Conservation (phyloP, 2,113 vertebrate genomes). For the Myanophis thanlyinensis region DNA sequence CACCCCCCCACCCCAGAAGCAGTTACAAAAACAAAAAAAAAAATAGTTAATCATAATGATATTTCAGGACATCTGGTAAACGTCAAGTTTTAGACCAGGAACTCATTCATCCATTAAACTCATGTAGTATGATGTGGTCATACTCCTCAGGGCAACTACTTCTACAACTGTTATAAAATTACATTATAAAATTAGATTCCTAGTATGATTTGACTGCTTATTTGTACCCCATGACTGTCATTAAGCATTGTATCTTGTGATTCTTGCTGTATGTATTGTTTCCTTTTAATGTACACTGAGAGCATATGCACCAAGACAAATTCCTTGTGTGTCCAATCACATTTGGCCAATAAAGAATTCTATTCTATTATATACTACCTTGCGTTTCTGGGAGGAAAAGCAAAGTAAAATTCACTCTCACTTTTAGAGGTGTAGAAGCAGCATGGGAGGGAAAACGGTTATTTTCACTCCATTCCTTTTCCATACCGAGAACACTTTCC, state of each 20-base stretch:
- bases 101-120: background rate
- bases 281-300: too few species aligned
- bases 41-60: background rate
- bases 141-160: background rate
- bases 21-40: background rate
- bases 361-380: background rate
- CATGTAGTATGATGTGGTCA: background rate
- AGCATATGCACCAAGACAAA: too few species aligned
- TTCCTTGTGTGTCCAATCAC: too few species aligned
- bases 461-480: background rate
- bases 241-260: too few species aligned
- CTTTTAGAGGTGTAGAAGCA: background rate
- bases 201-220: too few species aligned
- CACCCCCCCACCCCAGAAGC: background rate
- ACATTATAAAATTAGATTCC: too few species aligned
- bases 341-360: too few species aligned
- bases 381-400: background rate
- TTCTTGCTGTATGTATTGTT: too few species aligned
- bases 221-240: too few species aligned
- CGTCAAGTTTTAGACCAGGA: background rate
- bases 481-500: too few species aligned
- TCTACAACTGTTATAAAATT: background rate
- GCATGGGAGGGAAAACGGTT: background rate
- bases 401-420: background rate
- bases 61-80: background rate